phyloP scores from a whole-genome alignment of 2,797 vertebrate species.

The Labroides dimidiatus region DNA sequence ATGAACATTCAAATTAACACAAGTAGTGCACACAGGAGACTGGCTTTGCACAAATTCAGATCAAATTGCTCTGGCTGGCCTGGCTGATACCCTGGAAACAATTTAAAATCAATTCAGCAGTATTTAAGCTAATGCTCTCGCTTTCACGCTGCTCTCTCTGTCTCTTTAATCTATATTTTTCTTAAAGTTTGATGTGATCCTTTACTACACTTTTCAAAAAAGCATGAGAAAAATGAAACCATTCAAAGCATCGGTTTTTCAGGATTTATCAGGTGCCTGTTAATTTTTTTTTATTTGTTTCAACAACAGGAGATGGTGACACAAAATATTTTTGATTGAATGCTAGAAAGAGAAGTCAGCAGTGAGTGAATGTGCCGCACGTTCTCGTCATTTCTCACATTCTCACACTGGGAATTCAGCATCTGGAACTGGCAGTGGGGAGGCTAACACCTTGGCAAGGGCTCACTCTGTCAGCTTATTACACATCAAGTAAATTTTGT shows the following conservation, averaged over 20 bases:
- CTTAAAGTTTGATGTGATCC: constrained; percentile 40
- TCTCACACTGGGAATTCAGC: constrained; percentile 68
- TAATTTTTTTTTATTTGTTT: constrained; percentile 65
- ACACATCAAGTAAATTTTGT: constrained; percentile 67
- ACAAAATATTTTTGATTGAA: constrained; percentile 69
- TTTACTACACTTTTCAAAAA: constrained; percentile 48
- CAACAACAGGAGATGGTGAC: constrained; percentile 58
- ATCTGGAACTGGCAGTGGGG: constrained; percentile 60
- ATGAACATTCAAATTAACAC: constrained; percentile 62
- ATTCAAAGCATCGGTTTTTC: background rate
- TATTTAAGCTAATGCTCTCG: constrained; percentile 53
- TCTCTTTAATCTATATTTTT: constrained; percentile 31
- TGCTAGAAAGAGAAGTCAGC: constrained; percentile 58
- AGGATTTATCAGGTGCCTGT: constrained; percentile 22
- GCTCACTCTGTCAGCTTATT: constrained; percentile 67
- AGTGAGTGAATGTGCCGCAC: constrained; percentile 68
- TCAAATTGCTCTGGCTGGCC: constrained; percentile 52
- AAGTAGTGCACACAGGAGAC: constrained; percentile 49
- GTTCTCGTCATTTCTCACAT: constrained; percentile 64
- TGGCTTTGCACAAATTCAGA: constrained; percentile 42
- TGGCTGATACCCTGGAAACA: constrained; percentile 54
- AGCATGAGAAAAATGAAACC: constrained; percentile 23
- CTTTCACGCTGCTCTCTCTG: constrained; percentile 31
- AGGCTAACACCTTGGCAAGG: constrained; percentile 45
- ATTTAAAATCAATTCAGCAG: constrained; percentile 64